Percentiles rank a stretch among this genome's conserved stretches.
Evolutionary conservation across 2,888 invertebrate genomes (phyloP).

Genomic region (Sarcophaga subvicina): DNA sequence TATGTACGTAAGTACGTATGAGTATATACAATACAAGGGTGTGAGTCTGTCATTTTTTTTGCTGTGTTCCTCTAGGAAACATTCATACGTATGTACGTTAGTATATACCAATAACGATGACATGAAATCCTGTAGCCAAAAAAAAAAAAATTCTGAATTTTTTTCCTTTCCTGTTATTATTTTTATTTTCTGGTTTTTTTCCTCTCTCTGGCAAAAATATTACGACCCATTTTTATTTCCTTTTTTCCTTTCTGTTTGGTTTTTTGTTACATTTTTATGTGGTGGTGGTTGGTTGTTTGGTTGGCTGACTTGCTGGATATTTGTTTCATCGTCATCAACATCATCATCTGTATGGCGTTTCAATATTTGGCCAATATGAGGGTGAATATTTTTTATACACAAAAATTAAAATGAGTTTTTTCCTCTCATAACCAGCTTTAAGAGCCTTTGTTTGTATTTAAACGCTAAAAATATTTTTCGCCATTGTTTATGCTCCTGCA

Average conservation of each 20-base stretch:
- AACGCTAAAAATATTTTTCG: not conserved
- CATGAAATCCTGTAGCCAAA: not conserved
- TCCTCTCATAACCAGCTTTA: not conserved
- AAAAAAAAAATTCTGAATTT: constrained; percentile 9
- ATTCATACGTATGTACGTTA: too few species aligned
- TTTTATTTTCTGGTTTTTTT: constrained; percentile 17
- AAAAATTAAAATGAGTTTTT: not conserved
- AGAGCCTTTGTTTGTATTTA: not conserved
- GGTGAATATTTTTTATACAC: constrained; percentile 45
- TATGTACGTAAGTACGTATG: too few species aligned
- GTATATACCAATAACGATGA: not conserved
- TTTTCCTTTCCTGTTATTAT: constrained; percentile 31
- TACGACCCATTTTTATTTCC: constrained; percentile 46
- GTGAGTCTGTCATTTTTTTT: too few species aligned
- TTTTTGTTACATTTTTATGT: constrained; percentile 42
- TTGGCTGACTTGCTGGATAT: constrained; percentile 30
- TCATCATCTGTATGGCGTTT: constrained; percentile 23
- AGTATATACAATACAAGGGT: too few species aligned
- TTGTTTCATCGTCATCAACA: not conserved
- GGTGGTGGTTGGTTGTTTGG: constrained; percentile 40
- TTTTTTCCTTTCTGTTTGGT: not conserved
- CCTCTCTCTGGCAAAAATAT: constrained; percentile 40
- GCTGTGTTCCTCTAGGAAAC: too few species aligned
- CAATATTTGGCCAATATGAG: constrained; percentile 46
- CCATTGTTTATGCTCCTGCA: not conserved